Percentiles rank a stretch among this genome's conserved stretches.
Evolutionary conservation across 2,797 vertebrate species (phyloP).

Genomic region (Chelonia mydas): DNA sequence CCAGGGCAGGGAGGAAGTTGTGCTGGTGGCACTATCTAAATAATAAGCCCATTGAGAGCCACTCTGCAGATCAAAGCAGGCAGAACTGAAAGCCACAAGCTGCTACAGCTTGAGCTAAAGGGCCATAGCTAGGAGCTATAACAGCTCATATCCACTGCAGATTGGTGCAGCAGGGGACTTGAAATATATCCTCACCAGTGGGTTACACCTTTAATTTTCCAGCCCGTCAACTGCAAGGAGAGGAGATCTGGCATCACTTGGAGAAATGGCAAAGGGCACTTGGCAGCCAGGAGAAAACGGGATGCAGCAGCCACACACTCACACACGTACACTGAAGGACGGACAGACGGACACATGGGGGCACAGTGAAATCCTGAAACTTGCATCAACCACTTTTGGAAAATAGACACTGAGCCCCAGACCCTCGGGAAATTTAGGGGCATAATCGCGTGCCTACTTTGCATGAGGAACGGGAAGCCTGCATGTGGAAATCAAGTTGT

Average conservation of each 20-base stretch:
- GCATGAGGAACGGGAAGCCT: too few species aligned
- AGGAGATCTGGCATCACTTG: background rate
- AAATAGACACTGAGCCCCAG: background rate
- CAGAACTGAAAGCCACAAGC: background rate
- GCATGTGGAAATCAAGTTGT: too few species aligned
- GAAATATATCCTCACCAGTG: background rate
- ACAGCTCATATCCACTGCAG: too few species aligned
- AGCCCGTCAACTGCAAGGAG: background rate
- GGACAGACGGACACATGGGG: too few species aligned
- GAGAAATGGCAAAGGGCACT: background rate
- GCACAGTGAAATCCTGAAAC: background rate
- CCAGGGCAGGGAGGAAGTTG: too few species aligned
- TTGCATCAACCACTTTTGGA: background rate
- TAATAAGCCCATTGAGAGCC: too few species aligned
- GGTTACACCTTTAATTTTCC: background rate
- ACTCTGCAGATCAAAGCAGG: background rate
- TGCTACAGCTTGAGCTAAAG: background rate
- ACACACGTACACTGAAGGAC: too few species aligned
- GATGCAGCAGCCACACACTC: too few species aligned
- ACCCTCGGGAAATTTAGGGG: too few species aligned
- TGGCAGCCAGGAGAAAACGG: background rate
- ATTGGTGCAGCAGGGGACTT: too few species aligned
- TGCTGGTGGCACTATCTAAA: too few species aligned
- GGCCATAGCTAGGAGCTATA: background rate
- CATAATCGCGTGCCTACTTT: too few species aligned